Conservation (phyloP, 37 sponge, comb jelly and placozoan genomes). For the Amphimedon queenslandica region DNA sequence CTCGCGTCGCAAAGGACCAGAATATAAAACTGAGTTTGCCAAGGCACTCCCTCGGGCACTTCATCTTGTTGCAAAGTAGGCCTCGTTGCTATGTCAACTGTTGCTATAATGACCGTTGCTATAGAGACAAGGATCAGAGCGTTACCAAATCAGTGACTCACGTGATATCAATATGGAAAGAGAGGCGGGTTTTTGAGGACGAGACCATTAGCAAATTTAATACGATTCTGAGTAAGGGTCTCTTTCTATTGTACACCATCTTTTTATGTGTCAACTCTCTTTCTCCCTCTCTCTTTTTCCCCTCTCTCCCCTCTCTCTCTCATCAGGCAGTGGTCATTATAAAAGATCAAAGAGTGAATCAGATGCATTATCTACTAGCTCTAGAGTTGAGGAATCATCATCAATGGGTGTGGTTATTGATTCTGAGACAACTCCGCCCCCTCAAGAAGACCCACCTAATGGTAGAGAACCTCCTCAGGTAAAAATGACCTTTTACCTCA, state of each 20-base stretch:
- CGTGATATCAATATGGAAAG: slow-evolving; percentile 82
- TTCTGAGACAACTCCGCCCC: not conserved
- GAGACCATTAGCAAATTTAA: slow-evolving; percentile 36
- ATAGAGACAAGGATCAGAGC: slow-evolving; percentile 41
- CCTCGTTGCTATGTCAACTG: not conserved
- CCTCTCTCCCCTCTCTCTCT: not conserved
- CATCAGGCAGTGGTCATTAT: slow-evolving; percentile 13
- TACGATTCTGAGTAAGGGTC: slow-evolving; percentile 37
- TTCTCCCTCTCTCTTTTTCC: not conserved
- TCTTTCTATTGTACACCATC: not conserved
- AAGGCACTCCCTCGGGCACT: slow-evolving; percentile 77
- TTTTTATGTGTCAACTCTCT: not conserved
- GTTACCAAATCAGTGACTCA: slow-evolving; percentile 59
- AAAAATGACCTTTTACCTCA: too few species aligned
- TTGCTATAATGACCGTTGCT: not conserved
- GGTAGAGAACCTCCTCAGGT: slow-evolving; percentile 49
- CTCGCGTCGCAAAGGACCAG: slow-evolving; percentile 83
- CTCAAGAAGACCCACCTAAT: slow-evolving; percentile 38
- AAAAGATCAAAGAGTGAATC: slow-evolving; percentile 55
- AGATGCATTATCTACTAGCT: slow-evolving; percentile 8
- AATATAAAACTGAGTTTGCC: slow-evolving; percentile 76
- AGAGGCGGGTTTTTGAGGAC: slow-evolving; percentile 70
- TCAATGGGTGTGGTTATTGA: not conserved
- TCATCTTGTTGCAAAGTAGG: slow-evolving; percentile 35
- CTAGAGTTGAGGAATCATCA: not conserved